These are phyloP conservation scores for Drosophila aldrichi DNA, from an alignment of 2,888 invertebrate species.

Conservation along the genomic window DNA sequence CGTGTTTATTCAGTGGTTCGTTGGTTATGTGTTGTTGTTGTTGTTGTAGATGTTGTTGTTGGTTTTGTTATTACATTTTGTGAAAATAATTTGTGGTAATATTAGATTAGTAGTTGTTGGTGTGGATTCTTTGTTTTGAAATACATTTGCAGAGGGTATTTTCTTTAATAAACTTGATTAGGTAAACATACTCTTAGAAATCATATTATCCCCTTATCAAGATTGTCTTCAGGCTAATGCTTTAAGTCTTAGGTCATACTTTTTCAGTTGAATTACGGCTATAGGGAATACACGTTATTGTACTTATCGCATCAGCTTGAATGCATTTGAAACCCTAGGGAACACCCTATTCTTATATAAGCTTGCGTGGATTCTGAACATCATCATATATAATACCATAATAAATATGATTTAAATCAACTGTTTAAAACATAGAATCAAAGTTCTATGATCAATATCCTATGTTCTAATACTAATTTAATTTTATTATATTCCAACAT, in stretches of 20 bases:
- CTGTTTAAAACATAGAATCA: neutral
- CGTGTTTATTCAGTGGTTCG: slow-evolving; percentile 32
- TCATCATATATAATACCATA: neutral
- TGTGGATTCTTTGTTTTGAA: slow-evolving; percentile 12
- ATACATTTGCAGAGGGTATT: neutral
- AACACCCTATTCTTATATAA: neutral
- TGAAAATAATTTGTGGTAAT: slow-evolving; percentile 63
- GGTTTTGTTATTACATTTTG: slow-evolving; percentile 49
- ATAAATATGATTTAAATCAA: neutral
- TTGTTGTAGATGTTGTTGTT: slow-evolving; percentile 44
- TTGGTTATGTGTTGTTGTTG: slow-evolving; percentile 29
- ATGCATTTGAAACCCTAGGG: neutral
- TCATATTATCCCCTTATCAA: too few relatives aligned
- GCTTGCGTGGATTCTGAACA: neutral
- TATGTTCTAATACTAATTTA: neutral
- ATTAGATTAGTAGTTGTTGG: slow-evolving; percentile 55
- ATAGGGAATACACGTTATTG: too few relatives aligned
- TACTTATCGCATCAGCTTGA: too few relatives aligned
- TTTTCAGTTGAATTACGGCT: too few relatives aligned
- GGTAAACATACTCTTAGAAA: too few relatives aligned
- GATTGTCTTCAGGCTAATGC: too few relatives aligned
- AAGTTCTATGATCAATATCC: neutral
- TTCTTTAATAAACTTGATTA: neutral
- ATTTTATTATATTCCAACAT: too few relatives aligned
- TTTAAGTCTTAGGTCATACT: too few relatives aligned